Conservation (phyloP, 2,797 vertebrate genomes). For the Megaceryle alcyon region DNA sequence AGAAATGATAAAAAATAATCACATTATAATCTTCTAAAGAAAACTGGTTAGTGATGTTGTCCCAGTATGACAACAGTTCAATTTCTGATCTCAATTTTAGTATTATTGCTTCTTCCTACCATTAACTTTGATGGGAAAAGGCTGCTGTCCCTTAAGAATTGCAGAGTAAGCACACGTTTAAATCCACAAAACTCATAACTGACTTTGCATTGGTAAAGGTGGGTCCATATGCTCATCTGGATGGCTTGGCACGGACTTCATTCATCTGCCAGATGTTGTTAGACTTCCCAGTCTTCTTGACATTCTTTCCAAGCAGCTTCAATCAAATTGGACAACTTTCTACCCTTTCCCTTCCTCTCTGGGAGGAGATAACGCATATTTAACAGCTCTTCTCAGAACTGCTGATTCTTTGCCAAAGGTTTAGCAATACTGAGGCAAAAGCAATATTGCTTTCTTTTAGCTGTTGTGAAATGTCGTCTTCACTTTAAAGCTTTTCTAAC, state of each 20-base stretch:
- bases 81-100: neutral
- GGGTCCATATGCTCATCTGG: neutral
- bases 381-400: neutral
- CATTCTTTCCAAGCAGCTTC: neutral
- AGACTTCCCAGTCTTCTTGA: neutral
- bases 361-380: neutral
- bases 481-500: neutral
- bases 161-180: neutral
- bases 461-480: neutral
- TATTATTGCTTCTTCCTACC: neutral
- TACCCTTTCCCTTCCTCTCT: neutral
- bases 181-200: neutral
- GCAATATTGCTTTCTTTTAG: neutral
- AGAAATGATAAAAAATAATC: neutral
- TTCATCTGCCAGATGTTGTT: neutral
- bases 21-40: neutral
- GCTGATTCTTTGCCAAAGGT: neutral
- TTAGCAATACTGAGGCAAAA: neutral
- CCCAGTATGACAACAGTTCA: neutral
- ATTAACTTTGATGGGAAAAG: neutral
- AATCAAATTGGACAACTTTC: neutral
- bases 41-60: neutral
- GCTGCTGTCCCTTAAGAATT: neutral
- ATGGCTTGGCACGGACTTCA: fast-evolving
- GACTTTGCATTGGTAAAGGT: neutral